These are phyloP conservation scores for Amyelois transitella DNA, from an alignment of 1,140 invertebrate genomes.

Conservation along the genomic window DNA sequence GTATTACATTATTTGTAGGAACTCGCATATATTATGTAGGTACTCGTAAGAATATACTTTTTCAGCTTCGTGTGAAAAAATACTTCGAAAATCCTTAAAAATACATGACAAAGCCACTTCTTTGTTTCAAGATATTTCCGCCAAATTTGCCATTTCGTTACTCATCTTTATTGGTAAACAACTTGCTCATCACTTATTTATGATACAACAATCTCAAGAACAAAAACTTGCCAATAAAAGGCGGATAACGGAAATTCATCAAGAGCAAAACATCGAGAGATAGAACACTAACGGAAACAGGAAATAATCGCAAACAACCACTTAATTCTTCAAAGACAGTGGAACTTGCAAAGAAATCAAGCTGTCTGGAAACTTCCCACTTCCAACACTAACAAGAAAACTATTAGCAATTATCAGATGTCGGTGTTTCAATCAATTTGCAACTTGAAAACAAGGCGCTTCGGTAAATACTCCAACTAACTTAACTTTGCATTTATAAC, in stretches of 20 bases:
- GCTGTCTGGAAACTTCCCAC: conserved; percentile 41
- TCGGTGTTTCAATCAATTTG: conserved; percentile 61
- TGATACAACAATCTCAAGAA: neutral
- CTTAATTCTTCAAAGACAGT: conserved; percentile 28
- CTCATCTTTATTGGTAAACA: neutral
- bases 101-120: neutral
- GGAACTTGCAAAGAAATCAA: conserved; percentile 32
- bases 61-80: neutral
- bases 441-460: conserved; percentile 44
- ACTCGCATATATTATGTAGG: too few relatives aligned
- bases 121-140: neutral
- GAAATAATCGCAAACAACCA: conserved; percentile 26
- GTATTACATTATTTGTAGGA: too few relatives aligned
- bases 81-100: neutral
- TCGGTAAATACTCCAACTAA: conserved; percentile 27
- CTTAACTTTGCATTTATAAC: neutral
- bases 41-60: too few relatives aligned
- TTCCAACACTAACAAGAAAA: conserved; percentile 51
- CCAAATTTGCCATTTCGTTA: neutral
- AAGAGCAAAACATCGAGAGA: neutral
- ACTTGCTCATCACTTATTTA: neutral
- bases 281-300: neutral
- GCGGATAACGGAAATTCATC: neutral
- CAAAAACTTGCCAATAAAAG: neutral
- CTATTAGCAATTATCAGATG: conserved; percentile 59